Evolutionary conservation across 1,140 invertebrate species (phyloP).

Genomic region (Oreohelix idahoensis): DNA sequence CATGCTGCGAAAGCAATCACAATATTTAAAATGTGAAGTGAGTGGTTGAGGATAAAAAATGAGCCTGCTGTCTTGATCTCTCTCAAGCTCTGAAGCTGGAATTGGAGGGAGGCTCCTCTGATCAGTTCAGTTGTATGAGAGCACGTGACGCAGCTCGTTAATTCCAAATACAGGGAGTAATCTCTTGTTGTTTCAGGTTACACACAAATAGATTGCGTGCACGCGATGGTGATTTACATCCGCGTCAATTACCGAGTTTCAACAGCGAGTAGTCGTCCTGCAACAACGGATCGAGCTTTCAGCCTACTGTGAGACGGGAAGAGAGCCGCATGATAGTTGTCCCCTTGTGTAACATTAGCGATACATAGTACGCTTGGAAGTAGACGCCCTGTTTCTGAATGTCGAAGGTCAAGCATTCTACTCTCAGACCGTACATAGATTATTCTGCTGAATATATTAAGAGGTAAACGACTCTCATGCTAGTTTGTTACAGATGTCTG

Average conservation of each 20-base stretch:
- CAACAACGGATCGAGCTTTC: neutral
- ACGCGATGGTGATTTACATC: neutral
- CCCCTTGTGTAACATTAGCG: no score
- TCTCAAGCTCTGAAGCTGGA: neutral
- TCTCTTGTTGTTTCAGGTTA: neutral
- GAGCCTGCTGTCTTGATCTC: neutral
- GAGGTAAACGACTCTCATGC: no score
- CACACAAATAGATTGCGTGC: neutral
- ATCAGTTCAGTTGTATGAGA: neutral
- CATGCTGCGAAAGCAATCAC: neutral
- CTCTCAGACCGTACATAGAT: no score
- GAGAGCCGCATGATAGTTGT: no score
- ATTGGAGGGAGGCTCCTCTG: neutral
- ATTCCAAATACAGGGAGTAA: neutral
- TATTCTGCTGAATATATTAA: no score
- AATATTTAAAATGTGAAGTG: neutral
- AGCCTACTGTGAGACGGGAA: no score
- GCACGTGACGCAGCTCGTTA: neutral
- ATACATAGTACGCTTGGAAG: no score
- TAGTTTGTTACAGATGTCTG: no score
- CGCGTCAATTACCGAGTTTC: neutral
- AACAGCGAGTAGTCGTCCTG: neutral
- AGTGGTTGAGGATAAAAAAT: neutral
- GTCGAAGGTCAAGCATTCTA: no score
- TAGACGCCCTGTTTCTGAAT: no score